phyloP scores from a whole-genome alignment of 2,797 vertebrate species.

The Chromobotia macracanthus region DNA sequence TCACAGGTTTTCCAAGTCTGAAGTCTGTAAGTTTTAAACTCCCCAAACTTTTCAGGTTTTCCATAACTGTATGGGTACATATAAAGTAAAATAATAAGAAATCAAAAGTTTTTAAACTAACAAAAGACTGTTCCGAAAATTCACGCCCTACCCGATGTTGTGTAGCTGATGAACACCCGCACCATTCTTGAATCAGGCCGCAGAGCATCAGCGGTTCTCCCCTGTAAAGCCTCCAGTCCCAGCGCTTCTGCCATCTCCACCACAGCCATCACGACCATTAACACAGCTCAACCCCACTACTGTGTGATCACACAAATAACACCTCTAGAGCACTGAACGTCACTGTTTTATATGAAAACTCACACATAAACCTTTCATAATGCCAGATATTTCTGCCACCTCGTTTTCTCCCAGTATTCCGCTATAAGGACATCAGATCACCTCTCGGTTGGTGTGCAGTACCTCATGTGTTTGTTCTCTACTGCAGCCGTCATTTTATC shows the following conservation, averaged over 20 bases:
- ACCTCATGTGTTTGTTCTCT: constrained; percentile 48
- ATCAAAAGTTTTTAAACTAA: background rate
- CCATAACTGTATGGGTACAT: background rate
- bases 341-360: background rate
- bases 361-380: background rate
- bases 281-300: background rate
- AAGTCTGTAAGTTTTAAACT: too few relatives aligned
- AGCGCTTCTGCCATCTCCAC: constrained; percentile 41
- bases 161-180: constrained; percentile 80
- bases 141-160: constrained; percentile 74
- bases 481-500: constrained; percentile 49
- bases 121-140: background rate
- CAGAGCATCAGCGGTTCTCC: constrained; percentile 61
- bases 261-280: background rate
- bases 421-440: background rate
- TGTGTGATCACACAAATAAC: background rate
- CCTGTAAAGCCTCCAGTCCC: constrained; percentile 69
- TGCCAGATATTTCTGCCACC: background rate
- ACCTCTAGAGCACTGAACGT: background rate
- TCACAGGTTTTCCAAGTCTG: too few relatives aligned
- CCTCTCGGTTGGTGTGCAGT: background rate
- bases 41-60: background rate
- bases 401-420: background rate
- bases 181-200: constrained; percentile 70
- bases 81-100: background rate